These are phyloP conservation scores for Ursus arctos DNA, from an alignment of 2,113 vertebrate genomes.

Conservation along the genomic window DNA sequence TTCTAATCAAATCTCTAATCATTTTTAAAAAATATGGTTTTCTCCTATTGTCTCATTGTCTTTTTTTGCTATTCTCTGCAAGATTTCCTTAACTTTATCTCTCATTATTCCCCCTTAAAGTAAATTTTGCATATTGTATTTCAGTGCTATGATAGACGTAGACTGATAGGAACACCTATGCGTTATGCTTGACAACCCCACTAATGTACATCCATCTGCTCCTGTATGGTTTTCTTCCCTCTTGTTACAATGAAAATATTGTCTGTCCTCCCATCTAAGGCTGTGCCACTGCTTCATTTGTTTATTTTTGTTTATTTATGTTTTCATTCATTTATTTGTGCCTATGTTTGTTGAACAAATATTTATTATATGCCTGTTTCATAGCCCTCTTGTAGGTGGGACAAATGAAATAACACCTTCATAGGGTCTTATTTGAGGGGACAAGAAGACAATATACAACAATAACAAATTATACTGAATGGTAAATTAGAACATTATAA, in stretches of 20 bases:
- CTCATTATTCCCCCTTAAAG: background rate
- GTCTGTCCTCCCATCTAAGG: background rate
- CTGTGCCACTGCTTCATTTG: background rate
- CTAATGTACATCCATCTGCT: background rate
- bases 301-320: background rate
- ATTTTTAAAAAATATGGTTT: background rate
- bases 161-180: background rate
- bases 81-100: background rate
- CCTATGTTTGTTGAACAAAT: background rate
- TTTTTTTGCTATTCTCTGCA: background rate
- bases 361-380: background rate
- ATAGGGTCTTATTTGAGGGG: background rate
- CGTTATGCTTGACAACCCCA: background rate
- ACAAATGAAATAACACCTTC: background rate
- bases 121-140: background rate
- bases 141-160: background rate
- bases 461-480: background rate
- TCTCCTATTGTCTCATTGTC: background rate
- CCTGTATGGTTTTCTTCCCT: background rate
- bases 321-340: background rate
- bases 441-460: background rate
- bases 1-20: background rate
- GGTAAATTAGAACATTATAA: background rate
- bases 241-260: background rate
- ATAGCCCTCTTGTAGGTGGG: background rate